phyloP scores from a whole-genome alignment of 2,888 invertebrate species.

The Schizaphis graminum region DNA sequence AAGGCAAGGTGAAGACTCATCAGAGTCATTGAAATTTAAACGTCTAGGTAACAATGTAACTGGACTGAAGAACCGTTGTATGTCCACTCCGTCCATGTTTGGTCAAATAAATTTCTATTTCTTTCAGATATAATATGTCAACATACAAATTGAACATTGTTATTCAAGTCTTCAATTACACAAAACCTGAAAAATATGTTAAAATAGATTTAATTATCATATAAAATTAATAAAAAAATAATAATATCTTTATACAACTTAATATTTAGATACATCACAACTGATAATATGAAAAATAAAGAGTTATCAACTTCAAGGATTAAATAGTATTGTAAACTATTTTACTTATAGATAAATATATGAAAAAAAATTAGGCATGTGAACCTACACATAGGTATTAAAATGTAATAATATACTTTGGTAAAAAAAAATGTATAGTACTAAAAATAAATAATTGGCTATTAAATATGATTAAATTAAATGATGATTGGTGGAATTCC shows the following conservation, averaged over 20 bases:
- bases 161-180: background rate
- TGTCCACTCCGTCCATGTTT: conserved; percentile 52
- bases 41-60: conserved; percentile 53
- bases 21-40: conserved; percentile 55
- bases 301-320: background rate
- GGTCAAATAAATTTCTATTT: conserved; percentile 7
- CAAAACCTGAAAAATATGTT: conserved; percentile 37
- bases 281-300: background rate
- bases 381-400: background rate
- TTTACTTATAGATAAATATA: background rate
- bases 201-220: background rate
- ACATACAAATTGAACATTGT: conserved; percentile 49
- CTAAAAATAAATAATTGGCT: background rate
- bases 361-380: background rate
- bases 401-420: background rate
- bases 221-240: background rate
- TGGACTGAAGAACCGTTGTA: background rate
- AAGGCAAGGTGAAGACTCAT: conserved; percentile 31
- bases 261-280: background rate
- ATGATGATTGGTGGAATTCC: background rate
- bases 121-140: conserved; percentile 38
- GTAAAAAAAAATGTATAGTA: background rate
- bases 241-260: background rate
- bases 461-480: background rate
- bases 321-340: background rate